Evolutionary conservation across 2,797 vertebrate genomes (phyloP).

Genomic region (Chiroxiphia lanceolata): DNA sequence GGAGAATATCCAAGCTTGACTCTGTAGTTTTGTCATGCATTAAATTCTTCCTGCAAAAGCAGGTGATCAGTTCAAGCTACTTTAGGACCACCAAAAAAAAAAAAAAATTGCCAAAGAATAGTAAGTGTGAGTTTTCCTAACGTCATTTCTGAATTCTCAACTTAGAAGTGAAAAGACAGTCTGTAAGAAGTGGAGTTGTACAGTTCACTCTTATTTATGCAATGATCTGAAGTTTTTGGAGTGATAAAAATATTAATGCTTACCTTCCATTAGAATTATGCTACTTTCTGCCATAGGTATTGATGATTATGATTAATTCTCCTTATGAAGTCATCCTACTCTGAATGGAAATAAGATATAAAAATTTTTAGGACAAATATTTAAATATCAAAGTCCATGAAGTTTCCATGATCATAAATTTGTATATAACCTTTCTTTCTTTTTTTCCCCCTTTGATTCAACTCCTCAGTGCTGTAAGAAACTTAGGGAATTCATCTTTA

Average conservation of each 20-base stretch:
- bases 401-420: slow-evolving; percentile 38
- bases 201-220: background rate
- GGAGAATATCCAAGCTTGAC: background rate
- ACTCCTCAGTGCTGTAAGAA: background rate
- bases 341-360: slow-evolving; percentile 34
- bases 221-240: background rate
- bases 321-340: slow-evolving; percentile 29
- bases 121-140: background rate
- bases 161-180: background rate
- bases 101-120: background rate
- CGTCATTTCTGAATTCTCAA: background rate
- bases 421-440: slow-evolving; percentile 12
- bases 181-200: background rate
- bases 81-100: background rate
- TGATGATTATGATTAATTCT: slow-evolving; percentile 6
- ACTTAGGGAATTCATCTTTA: slow-evolving; percentile 2
- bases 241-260: background rate
- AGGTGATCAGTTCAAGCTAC: background rate
- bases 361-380: slow-evolving; percentile 47
- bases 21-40: background rate
- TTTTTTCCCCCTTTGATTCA: background rate
- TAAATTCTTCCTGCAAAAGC: background rate
- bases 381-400: slow-evolving; percentile 50
- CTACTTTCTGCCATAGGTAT: background rate
- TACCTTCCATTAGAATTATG: background rate